These are phyloP conservation scores for Hydrotaea cyrtoneurina DNA, from an alignment of 2,888 invertebrate genomes.

Conservation along the genomic window DNA sequence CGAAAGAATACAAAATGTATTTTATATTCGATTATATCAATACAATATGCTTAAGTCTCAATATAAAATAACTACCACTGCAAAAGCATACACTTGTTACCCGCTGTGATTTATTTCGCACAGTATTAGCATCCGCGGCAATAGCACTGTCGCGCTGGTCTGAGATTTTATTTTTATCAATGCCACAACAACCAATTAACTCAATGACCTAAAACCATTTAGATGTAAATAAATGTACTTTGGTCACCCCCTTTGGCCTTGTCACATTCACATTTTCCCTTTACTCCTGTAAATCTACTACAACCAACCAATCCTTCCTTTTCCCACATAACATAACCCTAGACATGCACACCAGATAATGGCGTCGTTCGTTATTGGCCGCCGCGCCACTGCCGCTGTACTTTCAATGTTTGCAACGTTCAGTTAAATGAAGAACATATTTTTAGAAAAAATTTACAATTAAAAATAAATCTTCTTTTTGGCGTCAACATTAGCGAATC, in stretches of 20 bases:
- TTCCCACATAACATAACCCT: not conserved
- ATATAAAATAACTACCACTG: too few relatives aligned
- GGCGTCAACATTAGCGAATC: not conserved
- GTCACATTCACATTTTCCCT: not conserved
- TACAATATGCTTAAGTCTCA: too few relatives aligned
- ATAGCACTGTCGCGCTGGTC: not conserved
- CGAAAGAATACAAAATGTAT: too few relatives aligned
- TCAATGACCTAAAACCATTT: slow-evolving; percentile 67
- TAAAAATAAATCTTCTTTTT: slow-evolving; percentile 56
- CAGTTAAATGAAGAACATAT: not conserved
- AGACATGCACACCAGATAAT: not conserved
- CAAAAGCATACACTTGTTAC: not conserved
- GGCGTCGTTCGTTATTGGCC: not conserved
- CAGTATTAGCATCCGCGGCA: not conserved
- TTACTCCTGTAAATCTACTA: not conserved
- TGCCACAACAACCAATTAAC: slow-evolving; percentile 59
- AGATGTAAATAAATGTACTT: slow-evolving; percentile 56
- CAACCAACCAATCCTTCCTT: not conserved
- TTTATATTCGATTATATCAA: too few relatives aligned
- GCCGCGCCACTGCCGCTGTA: not conserved
- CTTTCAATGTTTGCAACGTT: slow-evolving; percentile 26
- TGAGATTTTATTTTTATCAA: slow-evolving; percentile 48
- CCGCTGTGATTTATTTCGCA: not conserved
- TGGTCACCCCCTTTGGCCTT: slow-evolving; percentile 5
- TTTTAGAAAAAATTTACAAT: slow-evolving; percentile 40